phyloP scores from a whole-genome alignment of 92 coral and sea anemone species.

The Actinostola sp. region DNA sequence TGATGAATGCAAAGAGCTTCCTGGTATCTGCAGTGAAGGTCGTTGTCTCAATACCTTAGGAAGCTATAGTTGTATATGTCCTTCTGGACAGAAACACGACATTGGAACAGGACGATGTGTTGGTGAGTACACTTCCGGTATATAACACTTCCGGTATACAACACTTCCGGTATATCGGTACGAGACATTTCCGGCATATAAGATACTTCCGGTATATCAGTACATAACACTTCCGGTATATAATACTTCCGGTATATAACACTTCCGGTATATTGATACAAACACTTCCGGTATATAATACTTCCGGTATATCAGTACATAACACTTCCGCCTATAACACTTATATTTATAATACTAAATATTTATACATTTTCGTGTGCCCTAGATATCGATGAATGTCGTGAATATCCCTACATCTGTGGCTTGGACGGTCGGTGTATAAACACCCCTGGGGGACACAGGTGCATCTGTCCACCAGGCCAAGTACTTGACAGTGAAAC shows the following conservation, averaged over 20 bases:
- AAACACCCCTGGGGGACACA: constrained; percentile 81
- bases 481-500: constrained; percentile 50
- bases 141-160: no score
- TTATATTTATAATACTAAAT: no score
- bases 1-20: constrained; percentile 84
- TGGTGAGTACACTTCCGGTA: constrained; percentile 80
- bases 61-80: constrained; percentile 81
- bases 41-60: constrained; percentile 81
- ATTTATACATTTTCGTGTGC: no score
- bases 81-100: constrained; percentile 72
- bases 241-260: no score
- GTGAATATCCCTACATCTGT: constrained; percentile 66
- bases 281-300: no score
- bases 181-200: no score
- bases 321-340: no score
- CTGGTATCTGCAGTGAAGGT: constrained; percentile 85
- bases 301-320: no score
- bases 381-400: constrained; percentile 89
- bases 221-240: no score
- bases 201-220: no score
- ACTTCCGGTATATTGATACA: no score
- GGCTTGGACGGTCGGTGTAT: constrained; percentile 82
- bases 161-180: no score
- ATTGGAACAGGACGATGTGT: constrained; percentile 68
- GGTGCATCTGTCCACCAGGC: constrained; percentile 87